These are phyloP conservation scores for Hemibagrus wyckioides DNA, from an alignment of 2,113 vertebrate genomes.

Conservation along the genomic window DNA sequence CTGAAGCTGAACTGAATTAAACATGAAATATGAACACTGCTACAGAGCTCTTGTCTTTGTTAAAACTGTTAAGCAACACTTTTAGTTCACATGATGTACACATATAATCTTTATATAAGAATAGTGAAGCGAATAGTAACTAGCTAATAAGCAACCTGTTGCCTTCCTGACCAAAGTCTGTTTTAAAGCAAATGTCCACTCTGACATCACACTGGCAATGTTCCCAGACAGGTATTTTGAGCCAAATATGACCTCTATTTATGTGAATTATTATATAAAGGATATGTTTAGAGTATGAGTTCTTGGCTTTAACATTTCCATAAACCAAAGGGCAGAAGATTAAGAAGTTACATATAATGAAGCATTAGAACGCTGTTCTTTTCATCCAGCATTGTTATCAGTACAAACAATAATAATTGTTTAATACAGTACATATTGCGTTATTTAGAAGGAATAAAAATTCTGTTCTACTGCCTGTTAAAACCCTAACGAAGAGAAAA, in stretches of 20 bases:
- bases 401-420: neutral
- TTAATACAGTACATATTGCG: neutral
- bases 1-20: neutral
- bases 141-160: slow-evolving; percentile 18
- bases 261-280: neutral
- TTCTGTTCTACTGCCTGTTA: neutral
- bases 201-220: slow-evolving; percentile 5
- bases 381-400: neutral
- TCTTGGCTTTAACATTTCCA: neutral
- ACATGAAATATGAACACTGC: neutral
- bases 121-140: neutral
- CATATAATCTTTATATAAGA: neutral
- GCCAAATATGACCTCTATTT: neutral
- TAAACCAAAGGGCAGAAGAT: neutral
- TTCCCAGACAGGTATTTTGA: neutral
- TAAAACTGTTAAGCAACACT: neutral
- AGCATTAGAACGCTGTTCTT: neutral
- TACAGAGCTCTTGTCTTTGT: neutral
- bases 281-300: neutral
- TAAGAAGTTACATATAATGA: neutral
- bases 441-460: neutral
- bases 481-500: neutral
- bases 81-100: neutral
- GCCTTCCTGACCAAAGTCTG: slow-evolving; percentile 21
- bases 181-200: slow-evolving; percentile 6